Conservation (phyloP, 2,888 invertebrate genomes). For the Vandiemenella viatica region DNA sequence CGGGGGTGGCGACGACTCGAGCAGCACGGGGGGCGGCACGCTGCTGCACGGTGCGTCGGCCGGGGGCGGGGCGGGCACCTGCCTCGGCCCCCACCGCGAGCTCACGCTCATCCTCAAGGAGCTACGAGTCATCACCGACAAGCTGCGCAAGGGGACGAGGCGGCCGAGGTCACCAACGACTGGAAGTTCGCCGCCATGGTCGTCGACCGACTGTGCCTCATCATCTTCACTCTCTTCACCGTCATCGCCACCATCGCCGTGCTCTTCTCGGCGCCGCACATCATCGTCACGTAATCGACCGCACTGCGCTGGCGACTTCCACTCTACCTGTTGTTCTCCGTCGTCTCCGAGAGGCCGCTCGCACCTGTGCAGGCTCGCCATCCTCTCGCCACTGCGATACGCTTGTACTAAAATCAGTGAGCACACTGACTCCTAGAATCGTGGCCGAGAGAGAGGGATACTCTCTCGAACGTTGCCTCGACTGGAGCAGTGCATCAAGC, state of each 20-base stretch:
- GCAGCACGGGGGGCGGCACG: no score
- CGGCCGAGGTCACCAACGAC: slow-evolving; percentile 87
- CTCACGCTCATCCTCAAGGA: slow-evolving; percentile 89
- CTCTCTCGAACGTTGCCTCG: no score
- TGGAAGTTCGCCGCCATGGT: slow-evolving; percentile 99
- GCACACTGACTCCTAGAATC: no score
- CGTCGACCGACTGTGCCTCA: slow-evolving; percentile 98
- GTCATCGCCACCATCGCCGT: slow-evolving; percentile 94
- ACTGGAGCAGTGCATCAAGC: no score
- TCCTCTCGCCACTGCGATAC: background rate
- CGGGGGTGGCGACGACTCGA: slow-evolving; percentile 44
- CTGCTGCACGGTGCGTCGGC: no score
- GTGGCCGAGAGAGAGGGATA: no score
- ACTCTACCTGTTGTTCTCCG: background rate
- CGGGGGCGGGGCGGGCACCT: slow-evolving; percentile 55
- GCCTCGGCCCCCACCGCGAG: slow-evolving; percentile 86
- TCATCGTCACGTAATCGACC: slow-evolving; percentile 67
- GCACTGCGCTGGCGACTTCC: background rate
- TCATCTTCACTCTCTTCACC: slow-evolving; percentile 97
- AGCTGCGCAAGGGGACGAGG: slow-evolving; percentile 88
- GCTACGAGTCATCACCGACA: slow-evolving; percentile 75
- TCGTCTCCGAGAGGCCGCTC: background rate
- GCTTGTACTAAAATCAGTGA: no score
- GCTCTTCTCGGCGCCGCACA: slow-evolving; percentile 91
- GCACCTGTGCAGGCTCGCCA: no score